Percentiles rank a stretch among this genome's conserved stretches.
phyloP scores from a whole-genome alignment of 2,113 vertebrate species.

The Prinia subflava region DNA sequence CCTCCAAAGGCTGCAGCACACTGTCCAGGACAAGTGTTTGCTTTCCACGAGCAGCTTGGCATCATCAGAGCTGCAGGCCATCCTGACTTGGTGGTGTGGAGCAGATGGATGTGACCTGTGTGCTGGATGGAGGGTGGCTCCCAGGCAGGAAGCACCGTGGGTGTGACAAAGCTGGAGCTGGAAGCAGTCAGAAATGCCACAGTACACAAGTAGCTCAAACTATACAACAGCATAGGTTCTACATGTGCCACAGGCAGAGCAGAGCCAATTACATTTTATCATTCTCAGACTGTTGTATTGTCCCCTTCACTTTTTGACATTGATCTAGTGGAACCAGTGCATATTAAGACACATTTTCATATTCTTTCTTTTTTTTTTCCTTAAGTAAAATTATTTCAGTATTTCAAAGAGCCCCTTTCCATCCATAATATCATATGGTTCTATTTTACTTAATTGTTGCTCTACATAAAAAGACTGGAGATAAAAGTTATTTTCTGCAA shows the following conservation, averaged over 20 bases:
- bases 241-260: constrained; percentile 12
- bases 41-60: neutral
- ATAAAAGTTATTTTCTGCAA: constrained; percentile 66
- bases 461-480: constrained; percentile 44
- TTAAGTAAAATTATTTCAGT: constrained; percentile 35
- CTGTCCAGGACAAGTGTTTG: neutral
- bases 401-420: constrained; percentile 48
- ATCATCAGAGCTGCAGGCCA: neutral
- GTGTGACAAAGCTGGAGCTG: neutral
- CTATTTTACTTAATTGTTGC: constrained; percentile 64
- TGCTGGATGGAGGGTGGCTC: neutral
- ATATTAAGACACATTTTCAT: constrained; percentile 19
- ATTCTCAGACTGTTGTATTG: constrained; percentile 18
- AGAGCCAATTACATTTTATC: constrained; percentile 39
- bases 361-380: neutral
- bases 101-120: neutral
- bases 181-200: neutral
- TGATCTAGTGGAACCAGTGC: constrained; percentile 13
- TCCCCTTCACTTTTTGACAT: constrained; percentile 31
- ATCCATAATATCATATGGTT: constrained; percentile 57
- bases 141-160: neutral
- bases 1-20: neutral
- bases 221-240: neutral
- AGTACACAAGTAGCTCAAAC: constrained; percentile 7
- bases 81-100: neutral